Percentiles rank a stretch among this genome's conserved stretches.
phyloP scores from a whole-genome alignment of 2,888 invertebrate species.

The Stenolophus ochropezus region DNA sequence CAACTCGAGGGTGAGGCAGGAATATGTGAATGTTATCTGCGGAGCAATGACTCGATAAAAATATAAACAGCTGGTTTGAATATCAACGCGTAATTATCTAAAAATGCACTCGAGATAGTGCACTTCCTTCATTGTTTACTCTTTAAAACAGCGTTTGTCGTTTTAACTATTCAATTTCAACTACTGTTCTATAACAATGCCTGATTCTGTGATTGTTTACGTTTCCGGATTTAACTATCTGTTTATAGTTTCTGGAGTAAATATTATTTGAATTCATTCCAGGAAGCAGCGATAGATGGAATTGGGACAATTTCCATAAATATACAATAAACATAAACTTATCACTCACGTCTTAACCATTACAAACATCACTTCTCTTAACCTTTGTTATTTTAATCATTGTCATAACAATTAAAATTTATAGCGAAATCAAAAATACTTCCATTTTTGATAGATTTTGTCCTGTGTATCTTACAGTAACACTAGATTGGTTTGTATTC shows the following conservation, averaged over 20 bases:
- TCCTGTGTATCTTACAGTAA: too few relatives aligned
- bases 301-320: not conserved
- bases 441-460: too few relatives aligned
- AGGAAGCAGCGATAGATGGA: not conserved
- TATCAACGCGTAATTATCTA: not conserved
- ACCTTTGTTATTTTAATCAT: too few relatives aligned
- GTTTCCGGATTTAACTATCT: not conserved
- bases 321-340: too few relatives aligned
- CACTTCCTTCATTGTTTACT: not conserved
- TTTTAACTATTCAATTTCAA: not conserved
- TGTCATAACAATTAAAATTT: too few relatives aligned
- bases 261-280: not conserved
- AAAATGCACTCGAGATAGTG: not conserved
- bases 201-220: not conserved
- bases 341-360: too few relatives aligned
- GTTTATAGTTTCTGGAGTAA: not conserved
- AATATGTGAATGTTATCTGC: slow-evolving; percentile 5
- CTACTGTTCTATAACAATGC: not conserved
- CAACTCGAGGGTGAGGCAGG: not conserved
- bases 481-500: too few relatives aligned
- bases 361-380: too few relatives aligned
- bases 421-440: too few relatives aligned
- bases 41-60: slow-evolving; percentile 36
- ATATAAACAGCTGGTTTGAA: slow-evolving; percentile 26
- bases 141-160: too few relatives aligned